These are phyloP conservation scores for Sipunculus nudus DNA, from an alignment of 2,888 invertebrate genomes.

Conservation along the genomic window DNA sequence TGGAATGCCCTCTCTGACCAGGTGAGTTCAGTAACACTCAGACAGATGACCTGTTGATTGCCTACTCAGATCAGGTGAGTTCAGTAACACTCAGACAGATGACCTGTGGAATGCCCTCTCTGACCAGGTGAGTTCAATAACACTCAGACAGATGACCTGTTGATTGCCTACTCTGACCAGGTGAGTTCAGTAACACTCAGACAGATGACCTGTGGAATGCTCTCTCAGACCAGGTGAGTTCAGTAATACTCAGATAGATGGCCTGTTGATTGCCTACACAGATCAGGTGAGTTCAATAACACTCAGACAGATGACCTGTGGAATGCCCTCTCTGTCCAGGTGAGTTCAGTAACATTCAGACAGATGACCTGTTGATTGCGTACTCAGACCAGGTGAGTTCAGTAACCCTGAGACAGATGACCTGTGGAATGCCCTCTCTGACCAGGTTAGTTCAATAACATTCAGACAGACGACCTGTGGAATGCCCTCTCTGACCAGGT, in stretches of 20 bases:
- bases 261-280: no score
- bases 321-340: no score
- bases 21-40: slow-evolving; percentile 5
- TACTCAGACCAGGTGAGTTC: no score
- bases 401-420: slow-evolving; percentile 81
- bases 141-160: background rate
- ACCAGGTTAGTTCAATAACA: no score
- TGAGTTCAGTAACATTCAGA: no score
- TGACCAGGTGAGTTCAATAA: slow-evolving; percentile 64
- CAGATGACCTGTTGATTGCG: no score
- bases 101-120: slow-evolving; percentile 84
- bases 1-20: slow-evolving; percentile 80
- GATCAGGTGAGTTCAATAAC: no score
- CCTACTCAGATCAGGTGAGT: no score
- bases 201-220: slow-evolving; percentile 84
- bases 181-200: slow-evolving; percentile 79
- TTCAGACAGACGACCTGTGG: no score
- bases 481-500: no score
- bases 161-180: no score
- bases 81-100: slow-evolving; percentile 78
- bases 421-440: slow-evolving; percentile 80
- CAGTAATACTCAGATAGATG: background rate
- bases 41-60: background rate
- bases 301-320: no score
- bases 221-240: slow-evolving; percentile 71